Conservation (phyloP, 2,797 vertebrate species). For the Sebastes iracundus region DNA sequence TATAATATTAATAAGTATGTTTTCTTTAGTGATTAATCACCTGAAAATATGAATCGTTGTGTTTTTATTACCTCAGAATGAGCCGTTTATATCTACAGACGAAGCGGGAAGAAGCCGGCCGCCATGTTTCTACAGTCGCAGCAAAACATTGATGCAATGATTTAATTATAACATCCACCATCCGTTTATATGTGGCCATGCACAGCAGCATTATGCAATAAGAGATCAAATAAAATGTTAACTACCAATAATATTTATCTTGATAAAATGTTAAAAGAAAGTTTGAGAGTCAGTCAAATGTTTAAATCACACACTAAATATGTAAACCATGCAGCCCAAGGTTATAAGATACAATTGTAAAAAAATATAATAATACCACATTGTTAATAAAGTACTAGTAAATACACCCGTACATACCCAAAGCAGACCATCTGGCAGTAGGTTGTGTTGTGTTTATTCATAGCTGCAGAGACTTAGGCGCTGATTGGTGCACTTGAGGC, state of each 20-base stretch:
- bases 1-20: no score
- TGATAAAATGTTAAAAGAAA: neutral
- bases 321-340: neutral
- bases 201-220: neutral
- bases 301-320: neutral
- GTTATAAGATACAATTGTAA: no score
- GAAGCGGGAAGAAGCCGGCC: no score
- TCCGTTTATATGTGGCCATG: neutral
- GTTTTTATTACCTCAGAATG: no score
- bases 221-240: neutral
- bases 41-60: no score
- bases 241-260: neutral
- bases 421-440: neutral
- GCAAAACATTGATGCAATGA: neutral
- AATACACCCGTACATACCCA: neutral
- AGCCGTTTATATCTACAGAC: no score
- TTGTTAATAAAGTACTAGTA: neutral
- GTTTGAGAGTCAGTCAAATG: neutral
- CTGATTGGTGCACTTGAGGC: no score
- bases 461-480: no score
- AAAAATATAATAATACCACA: neutral
- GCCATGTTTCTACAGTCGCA: no score
- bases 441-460: no score
- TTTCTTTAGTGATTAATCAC: no score
- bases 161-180: neutral